phyloP scores from a whole-genome alignment of 1,140 invertebrate species.

The Habropoda laboriosa region DNA sequence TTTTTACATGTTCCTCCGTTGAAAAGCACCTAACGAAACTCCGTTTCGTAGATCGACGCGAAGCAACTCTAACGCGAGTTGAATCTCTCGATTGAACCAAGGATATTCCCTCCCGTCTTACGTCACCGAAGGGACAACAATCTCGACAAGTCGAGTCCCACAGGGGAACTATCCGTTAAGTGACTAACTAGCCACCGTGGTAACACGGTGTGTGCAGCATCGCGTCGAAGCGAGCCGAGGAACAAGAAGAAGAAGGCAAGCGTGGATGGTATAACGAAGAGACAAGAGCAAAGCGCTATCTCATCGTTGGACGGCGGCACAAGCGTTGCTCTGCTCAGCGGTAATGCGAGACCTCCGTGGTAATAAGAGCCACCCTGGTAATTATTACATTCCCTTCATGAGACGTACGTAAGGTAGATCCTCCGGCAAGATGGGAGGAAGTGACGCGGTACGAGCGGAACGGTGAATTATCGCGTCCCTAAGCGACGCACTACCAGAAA shows the following conservation, averaged over 20 bases:
- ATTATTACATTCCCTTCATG: slow-evolving; percentile 73
- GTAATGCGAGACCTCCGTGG: slow-evolving; percentile 74
- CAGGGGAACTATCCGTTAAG: slow-evolving; percentile 44
- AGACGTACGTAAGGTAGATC: slow-evolving; percentile 52
- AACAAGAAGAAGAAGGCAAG: slow-evolving; percentile 25
- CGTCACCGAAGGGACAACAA: slow-evolving; percentile 4
- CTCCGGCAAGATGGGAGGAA: slow-evolving; percentile 45
- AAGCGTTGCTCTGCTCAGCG: slow-evolving; percentile 77
- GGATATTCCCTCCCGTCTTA: not conserved
- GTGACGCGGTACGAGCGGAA: slow-evolving; percentile 11
- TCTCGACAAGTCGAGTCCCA: not conserved
- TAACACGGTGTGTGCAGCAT: not conserved
- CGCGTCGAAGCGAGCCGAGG: not conserved
- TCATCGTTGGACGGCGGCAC: slow-evolving; percentile 47
- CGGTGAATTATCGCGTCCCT: slow-evolving; percentile 37
- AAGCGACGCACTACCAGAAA: slow-evolving; percentile 28
- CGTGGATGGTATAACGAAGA: slow-evolving; percentile 16
- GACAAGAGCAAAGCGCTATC: slow-evolving; percentile 47
- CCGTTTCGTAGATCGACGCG: not conserved
- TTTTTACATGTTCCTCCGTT: not conserved
- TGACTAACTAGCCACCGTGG: slow-evolving; percentile 47
- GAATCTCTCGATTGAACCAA: not conserved
- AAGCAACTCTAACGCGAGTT: too few species aligned
- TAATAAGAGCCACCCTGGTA: slow-evolving; percentile 76
- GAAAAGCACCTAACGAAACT: not conserved